phyloP scores from a whole-genome alignment of 2,888 invertebrate genomes.

The Andrena trimmerana region DNA sequence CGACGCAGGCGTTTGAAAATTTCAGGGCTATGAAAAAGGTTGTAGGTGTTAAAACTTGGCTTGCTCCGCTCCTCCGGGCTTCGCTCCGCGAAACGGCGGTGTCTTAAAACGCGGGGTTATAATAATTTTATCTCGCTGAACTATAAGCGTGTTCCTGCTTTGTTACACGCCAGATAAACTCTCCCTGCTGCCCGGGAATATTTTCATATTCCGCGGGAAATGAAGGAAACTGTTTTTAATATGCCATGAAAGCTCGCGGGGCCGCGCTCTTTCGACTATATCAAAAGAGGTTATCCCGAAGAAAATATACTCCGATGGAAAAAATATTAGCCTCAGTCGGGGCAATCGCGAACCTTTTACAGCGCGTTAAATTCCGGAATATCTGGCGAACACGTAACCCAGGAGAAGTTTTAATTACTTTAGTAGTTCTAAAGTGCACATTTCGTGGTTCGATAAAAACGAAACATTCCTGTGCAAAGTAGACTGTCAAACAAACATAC shows the following conservation, averaged over 20 bases:
- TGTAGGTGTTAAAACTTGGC: conserved; percentile 1
- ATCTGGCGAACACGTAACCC: background rate
- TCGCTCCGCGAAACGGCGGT: background rate
- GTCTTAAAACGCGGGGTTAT: conserved; percentile 17
- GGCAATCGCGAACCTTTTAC: background rate
- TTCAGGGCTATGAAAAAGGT: conserved; percentile 3
- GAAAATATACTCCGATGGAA: background rate
- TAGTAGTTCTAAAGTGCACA: background rate
- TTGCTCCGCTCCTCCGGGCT: background rate
- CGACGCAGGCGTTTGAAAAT: conserved; percentile 10
- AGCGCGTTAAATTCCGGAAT: background rate
- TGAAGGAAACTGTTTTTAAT: conserved; percentile 21
- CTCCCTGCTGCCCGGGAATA: background rate
- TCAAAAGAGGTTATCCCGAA: background rate
- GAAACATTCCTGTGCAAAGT: conserved; percentile 4
- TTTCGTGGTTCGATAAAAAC: conserved; percentile 15
- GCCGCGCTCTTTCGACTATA: background rate
- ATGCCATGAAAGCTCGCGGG: background rate
- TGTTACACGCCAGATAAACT: conserved; percentile 14
- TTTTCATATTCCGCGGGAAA: background rate
- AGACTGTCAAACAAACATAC: background rate
- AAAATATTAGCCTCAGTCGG: background rate
- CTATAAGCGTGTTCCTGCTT: conserved; percentile 1
- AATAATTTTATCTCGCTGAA: conserved; percentile 38
- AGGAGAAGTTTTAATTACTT: conserved; percentile 5